Conservation (phyloP, 2,797 vertebrate species). For the Tapirus indicus region DNA sequence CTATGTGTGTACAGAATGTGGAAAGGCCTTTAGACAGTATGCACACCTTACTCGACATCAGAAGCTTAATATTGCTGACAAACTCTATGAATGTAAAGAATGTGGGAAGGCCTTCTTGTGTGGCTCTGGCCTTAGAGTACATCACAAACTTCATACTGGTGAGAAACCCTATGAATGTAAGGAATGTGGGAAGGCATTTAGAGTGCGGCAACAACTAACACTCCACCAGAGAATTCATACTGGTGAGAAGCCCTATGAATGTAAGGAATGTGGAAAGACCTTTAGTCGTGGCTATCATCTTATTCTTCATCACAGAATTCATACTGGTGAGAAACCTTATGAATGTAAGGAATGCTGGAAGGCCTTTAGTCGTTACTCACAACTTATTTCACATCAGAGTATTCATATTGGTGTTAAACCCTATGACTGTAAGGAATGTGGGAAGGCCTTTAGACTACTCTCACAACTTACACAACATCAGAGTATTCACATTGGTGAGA, state of each 20-base stretch:
- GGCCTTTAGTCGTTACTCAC: slow-evolving; percentile 73
- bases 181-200: slow-evolving; percentile 79
- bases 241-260: slow-evolving; percentile 82
- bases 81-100: slow-evolving; percentile 79
- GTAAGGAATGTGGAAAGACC: slow-evolving; percentile 80
- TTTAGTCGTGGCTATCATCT: slow-evolving; percentile 83
- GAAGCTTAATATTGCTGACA: slow-evolving; percentile 73
- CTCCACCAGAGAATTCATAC: slow-evolving; percentile 81
- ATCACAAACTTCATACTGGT: slow-evolving; percentile 79
- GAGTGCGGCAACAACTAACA: slow-evolving; percentile 79
- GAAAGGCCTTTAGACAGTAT: slow-evolving; percentile 80
- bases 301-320: slow-evolving; percentile 75
- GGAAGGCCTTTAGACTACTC: slow-evolving; percentile 68
- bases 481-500: slow-evolving; percentile 82
- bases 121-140: slow-evolving; percentile 75
- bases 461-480: slow-evolving; percentile 80
- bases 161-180: slow-evolving; percentile 81
- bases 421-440: slow-evolving; percentile 74
- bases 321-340: slow-evolving; percentile 70
- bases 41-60: slow-evolving; percentile 81
- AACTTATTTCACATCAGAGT: slow-evolving; percentile 73
- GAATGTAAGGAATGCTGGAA: slow-evolving; percentile 77
- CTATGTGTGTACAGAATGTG: slow-evolving; percentile 80
- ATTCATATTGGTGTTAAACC: slow-evolving; percentile 77
- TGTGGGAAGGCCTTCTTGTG: slow-evolving; percentile 79